Conservation (phyloP, 1,140 invertebrate species). For the Yoshiicerus persimilis region DNA sequence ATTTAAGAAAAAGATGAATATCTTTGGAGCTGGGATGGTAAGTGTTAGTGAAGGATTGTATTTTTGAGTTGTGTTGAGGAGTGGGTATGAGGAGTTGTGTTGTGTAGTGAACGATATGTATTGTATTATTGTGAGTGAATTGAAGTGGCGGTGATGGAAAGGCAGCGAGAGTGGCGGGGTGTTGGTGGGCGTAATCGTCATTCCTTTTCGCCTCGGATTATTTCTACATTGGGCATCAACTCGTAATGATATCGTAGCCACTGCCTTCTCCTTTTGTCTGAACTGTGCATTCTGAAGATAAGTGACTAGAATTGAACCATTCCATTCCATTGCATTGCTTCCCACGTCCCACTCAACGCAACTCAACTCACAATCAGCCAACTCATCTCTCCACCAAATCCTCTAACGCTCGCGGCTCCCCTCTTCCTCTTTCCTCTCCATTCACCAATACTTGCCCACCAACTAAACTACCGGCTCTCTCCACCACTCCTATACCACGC, state of each 20-base stretch:
- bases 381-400: background rate
- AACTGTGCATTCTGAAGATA: background rate
- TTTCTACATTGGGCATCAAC: slow-evolving; percentile 44
- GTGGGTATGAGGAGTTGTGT: background rate
- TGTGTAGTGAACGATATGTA: background rate
- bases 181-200: slow-evolving; percentile 48
- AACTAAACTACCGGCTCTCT: background rate
- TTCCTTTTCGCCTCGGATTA: slow-evolving; percentile 46
- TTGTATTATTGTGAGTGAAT: background rate
- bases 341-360: background rate
- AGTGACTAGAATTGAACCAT: slow-evolving; percentile 22
- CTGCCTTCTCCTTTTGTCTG: slow-evolving; percentile 39
- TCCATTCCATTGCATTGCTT: slow-evolving; percentile 7
- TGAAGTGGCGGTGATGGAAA: background rate
- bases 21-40: background rate
- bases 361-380: background rate
- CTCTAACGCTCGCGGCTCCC: background rate
- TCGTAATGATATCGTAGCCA: slow-evolving; percentile 41
- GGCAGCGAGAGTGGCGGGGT: background rate
- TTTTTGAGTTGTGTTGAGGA: background rate
- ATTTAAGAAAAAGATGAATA: no score
- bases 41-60: background rate
- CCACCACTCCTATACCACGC: background rate
- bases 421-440: background rate
- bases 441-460: background rate